phyloP scores from a whole-genome alignment of 2,797 vertebrate genomes.

The Scomberomorus guttatus region DNA sequence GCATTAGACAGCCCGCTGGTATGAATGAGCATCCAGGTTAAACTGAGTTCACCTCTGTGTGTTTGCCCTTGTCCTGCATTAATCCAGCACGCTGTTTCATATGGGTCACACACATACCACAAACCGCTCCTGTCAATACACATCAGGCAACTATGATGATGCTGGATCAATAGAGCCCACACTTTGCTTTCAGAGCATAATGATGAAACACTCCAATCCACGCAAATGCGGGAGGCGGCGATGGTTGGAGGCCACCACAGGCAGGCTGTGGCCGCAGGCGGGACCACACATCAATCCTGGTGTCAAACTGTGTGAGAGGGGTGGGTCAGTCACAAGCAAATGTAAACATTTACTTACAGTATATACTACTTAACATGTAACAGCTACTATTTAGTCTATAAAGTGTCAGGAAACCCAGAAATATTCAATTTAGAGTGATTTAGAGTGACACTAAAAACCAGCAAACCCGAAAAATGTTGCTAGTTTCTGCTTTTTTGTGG shows the following conservation, averaged over 20 bases:
- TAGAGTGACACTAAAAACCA: too few relatives aligned
- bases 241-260: neutral
- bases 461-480: too few relatives aligned
- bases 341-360: neutral
- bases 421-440: too few relatives aligned
- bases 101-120: conserved; percentile 70
- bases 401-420: too few relatives aligned
- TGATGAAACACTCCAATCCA: conserved; percentile 24
- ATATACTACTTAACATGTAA: neutral
- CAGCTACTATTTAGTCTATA: neutral
- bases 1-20: neutral
- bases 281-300: conserved; percentile 39
- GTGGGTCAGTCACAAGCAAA: neutral
- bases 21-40: neutral
- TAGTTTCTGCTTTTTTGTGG: too few relatives aligned
- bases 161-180: conserved; percentile 45
- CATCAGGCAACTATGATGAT: conserved; percentile 46
- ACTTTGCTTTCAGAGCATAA: conserved; percentile 37
- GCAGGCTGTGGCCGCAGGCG: conserved; percentile 16
- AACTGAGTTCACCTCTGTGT: neutral
- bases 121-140: conserved; percentile 65
- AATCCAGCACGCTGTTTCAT: conserved; percentile 47
- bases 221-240: conserved; percentile 22
- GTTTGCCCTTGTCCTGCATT: conserved; percentile 35
- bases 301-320: conserved; percentile 19